Base-by-base conservation (phyloP, 2,888 invertebrate species). In the Phrixothrix hirtus region DNA sequence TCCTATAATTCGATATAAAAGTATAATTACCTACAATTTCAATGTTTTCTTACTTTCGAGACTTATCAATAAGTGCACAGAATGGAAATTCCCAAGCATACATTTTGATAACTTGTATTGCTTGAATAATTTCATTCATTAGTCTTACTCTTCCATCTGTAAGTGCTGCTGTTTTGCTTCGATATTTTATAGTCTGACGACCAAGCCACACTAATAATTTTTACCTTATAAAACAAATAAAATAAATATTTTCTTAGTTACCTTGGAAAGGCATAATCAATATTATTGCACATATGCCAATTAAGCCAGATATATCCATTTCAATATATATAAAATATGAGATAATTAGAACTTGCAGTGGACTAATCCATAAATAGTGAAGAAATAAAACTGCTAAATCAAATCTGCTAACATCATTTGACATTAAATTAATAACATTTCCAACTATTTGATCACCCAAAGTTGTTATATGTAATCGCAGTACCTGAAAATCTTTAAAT, bases 61-160 rank as follows among this genome's bases (percentile, higher is more conserved):
- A 25, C 42, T 75, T 72, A 42, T 79, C 47, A 16, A 75, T 66
- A 0, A 91, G 77, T 12, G 81, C 74, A 38, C 86, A 84, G 72
- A 95, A 95, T 0, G 92, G 89, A 60, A 83, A 83, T 75, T 95
- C 95, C 89, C 95, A 95, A 1, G 92, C 88, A 72, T 94, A 95
- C 94, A 95, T 95, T 79, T 95, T 95, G 55, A 95, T 92, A 0
- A 94, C 89, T 74, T 91, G 86, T 70, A 95, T 93, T 0, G 92
- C 92, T 37, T 83, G 84, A 37, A 95, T 87, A 51, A 95, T 88
- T 81, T 95, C 95, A 68, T 87, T 88, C 85, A 95, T 94, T 25
- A 92, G 75, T 51, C 90, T 82, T 9, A 95, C 88, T 63, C 95
- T 78, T 61, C 85, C 86, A 71, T 95, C 95, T 0, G 94, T 92